Evolutionary conservation across 2,888 invertebrate species (phyloP), one percentile per base, ranked within the genome.

Genomic region (Fragum whitleyi): DNA sequence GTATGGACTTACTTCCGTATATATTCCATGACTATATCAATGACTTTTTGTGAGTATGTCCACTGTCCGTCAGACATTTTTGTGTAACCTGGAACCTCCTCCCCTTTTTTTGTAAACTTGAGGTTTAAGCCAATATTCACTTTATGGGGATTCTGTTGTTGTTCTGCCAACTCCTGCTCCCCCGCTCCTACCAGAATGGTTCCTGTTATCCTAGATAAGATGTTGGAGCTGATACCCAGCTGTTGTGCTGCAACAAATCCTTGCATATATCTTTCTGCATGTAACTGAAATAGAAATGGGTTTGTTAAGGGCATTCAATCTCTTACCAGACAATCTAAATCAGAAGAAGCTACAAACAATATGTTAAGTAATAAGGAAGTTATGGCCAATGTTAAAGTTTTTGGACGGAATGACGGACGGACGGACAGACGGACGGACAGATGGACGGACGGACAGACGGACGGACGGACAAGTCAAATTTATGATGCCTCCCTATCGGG

Each of bases 111-210:
- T 83, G 96, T 97, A 91, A 97, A 97, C 94, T 99, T 99, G 28
- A 99, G 95, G 93, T 98, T 97, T 62, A 99, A 95, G 0, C 99
- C 99, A 36, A 99, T 95, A 93, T 98, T 98, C 21, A 96, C 93
- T 83, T 90, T 93, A 29, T 86, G 90, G 2, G 79, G 82, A 29
- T 83, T 74, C 61, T 69, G 59, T 21, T 81, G 80, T 85, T 88
- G 88, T 67, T 84, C 80, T 0, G 88, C 85, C 16, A 87, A 74
- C 23, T 87, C 87, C 21, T 81, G 80, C 9, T 84, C 76, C 14
- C 90, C 90, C 7, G 87, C 83, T n/a, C 88, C 85, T 28, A 98
- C 95, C 83, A 96, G 96, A 69, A 99, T 95, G 0, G 96, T 96
- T 0, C 98, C 98, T 0, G 98, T 98, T 74, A 99, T 95, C 11